Evolutionary conservation across 2,113 vertebrate species (phyloP).

Genomic region (Strix aluco): DNA sequence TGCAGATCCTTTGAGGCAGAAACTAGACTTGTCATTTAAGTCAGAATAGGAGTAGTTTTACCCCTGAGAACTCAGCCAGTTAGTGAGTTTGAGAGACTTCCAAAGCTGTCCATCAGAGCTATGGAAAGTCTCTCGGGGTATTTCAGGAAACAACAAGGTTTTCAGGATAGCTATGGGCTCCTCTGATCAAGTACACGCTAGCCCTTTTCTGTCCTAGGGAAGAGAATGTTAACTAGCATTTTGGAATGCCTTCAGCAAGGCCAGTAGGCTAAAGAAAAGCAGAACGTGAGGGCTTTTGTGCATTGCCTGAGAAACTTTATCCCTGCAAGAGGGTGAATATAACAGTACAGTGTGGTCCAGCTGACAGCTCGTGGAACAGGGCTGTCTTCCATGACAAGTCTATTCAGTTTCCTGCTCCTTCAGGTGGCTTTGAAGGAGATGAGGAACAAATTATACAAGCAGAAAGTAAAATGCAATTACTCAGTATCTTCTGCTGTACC

Average conservation of each 20-base stretch:
- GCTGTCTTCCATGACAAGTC: background rate
- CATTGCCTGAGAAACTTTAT: background rate
- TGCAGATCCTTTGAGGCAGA: conserved; percentile 57
- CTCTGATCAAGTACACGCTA: background rate
- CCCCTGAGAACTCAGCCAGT: conserved; percentile 6
- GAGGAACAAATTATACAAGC: background rate
- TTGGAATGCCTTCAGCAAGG: background rate
- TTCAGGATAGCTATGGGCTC: background rate
- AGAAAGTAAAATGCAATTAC: background rate
- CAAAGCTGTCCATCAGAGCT: conserved; percentile 1
- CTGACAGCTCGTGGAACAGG: background rate
- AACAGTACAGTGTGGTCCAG: background rate
- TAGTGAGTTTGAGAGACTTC: background rate
- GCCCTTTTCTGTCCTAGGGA: background rate
- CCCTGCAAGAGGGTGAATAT: background rate
- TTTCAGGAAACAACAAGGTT: background rate
- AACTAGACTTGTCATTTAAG: conserved; percentile 35
- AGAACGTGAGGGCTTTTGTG: background rate
- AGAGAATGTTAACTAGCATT: background rate
- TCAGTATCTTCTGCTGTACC: background rate
- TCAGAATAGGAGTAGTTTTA: background rate
- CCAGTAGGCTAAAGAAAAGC: background rate
- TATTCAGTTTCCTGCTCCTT: background rate
- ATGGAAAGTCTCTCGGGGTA: background rate
- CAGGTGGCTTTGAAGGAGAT: background rate